Evolutionary conservation across 1,140 invertebrate genomes (phyloP).

Genomic region (Drosophila obscura): DNA sequence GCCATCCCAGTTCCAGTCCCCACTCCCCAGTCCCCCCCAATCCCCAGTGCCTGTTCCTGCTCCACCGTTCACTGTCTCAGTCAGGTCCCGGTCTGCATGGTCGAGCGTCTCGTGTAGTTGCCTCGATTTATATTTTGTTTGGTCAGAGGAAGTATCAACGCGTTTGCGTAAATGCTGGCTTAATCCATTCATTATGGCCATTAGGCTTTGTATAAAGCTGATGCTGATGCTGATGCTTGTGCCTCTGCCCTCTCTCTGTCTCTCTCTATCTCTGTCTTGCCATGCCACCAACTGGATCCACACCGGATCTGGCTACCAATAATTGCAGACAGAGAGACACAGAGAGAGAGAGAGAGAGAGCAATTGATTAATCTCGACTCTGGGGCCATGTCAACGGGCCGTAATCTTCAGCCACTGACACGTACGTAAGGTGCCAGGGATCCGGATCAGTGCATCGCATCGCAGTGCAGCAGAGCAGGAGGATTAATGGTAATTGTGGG

Average conservation of each 20-base stretch:
- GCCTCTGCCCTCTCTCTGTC: neutral
- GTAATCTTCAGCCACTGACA: constrained; percentile 48
- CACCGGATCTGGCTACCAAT: constrained; percentile 14
- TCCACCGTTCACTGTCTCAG: constrained; percentile 1
- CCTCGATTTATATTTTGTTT: constrained; percentile 81
- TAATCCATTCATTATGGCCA: constrained; percentile 80
- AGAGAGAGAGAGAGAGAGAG: constrained; percentile 10
- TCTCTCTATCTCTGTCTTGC: neutral
- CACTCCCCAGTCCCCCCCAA: neutral
- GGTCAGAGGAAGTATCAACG: constrained; percentile 76
- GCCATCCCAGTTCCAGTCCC: neutral
- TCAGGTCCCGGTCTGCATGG: constrained; percentile 36
- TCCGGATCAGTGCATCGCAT: too few relatives aligned
- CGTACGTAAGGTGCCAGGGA: constrained; percentile 14
- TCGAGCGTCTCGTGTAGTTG: constrained; percentile 34
- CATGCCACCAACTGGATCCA: too few relatives aligned
- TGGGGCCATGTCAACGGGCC: constrained; percentile 37
- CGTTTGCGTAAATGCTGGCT: constrained; percentile 74
- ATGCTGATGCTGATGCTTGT: constrained; percentile 8
- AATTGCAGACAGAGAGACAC: constrained; percentile 16
- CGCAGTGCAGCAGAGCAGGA: too few relatives aligned
- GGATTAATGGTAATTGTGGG: constrained; percentile 18
- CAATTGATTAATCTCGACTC: constrained; percentile 51
- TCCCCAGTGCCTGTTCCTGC: neutral
- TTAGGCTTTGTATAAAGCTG: constrained; percentile 64